These are phyloP conservation scores for Pristionchus pacificus DNA, from an alignment of 1,140 invertebrate genomes.

Conservation along the genomic window DNA sequence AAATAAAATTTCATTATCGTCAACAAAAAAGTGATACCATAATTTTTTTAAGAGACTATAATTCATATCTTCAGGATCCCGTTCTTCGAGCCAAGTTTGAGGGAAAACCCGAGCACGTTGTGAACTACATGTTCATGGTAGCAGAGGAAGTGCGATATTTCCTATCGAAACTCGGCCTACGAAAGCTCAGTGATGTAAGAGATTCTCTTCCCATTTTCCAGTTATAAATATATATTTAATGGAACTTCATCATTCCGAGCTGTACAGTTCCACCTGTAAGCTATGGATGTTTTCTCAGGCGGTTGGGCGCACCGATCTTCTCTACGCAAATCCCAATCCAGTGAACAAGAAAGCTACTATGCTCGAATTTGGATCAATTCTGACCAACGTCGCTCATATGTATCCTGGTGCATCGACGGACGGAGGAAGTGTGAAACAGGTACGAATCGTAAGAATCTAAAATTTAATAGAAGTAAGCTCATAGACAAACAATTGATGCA, in stretches of 20 bases:
- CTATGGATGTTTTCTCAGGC: too few species aligned
- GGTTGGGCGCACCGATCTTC: conserved; percentile 69
- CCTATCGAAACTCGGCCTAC: conserved; percentile 85
- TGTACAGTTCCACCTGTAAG: too few species aligned
- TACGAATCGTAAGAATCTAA: too few species aligned
- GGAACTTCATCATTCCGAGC: too few species aligned
- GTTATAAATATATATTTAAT: too few species aligned
- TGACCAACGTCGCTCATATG: conserved; percentile 82
- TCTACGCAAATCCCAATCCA: conserved; percentile 61
- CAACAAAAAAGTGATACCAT: too few species aligned
- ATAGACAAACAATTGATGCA: too few species aligned
- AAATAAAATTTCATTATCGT: too few species aligned
- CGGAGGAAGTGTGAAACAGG: conserved; percentile 79
- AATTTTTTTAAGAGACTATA: too few species aligned
- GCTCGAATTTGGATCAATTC: conserved; percentile 77
- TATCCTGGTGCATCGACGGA: conserved; percentile 81
- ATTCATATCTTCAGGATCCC: conserved; percentile 70
- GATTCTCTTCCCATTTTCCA: too few species aligned
- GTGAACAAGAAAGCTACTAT: conserved; percentile 77
- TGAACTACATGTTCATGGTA: conserved; percentile 94
- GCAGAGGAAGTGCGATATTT: conserved; percentile 79
- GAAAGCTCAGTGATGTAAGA: conserved; percentile 82
- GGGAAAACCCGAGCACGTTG: conserved; percentile 91
- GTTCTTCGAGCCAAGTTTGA: conserved; percentile 88
- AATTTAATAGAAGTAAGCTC: too few species aligned